Evolutionary conservation across 1,140 invertebrate species (phyloP).

Genomic region (Mizuhopecten yessoensis): DNA sequence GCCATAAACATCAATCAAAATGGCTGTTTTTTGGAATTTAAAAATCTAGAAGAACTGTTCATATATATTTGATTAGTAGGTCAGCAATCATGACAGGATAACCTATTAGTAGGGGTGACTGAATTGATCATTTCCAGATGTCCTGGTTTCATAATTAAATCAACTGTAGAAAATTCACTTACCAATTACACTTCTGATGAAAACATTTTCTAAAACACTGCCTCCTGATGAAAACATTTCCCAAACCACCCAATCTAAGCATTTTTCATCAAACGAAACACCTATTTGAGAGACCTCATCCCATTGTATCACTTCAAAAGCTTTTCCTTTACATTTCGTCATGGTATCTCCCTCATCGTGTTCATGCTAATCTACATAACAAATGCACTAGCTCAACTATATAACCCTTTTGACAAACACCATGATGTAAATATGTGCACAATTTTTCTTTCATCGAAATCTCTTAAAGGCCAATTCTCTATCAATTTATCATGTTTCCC

Average conservation of each 20-base stretch:
- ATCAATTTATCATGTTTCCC: slow-evolving; percentile 14
- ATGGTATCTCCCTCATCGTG: not conserved
- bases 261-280: not conserved
- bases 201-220: slow-evolving; percentile 32
- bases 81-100: not conserved
- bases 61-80: not conserved
- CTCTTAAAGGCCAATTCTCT: slow-evolving; percentile 27
- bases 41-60: not conserved
- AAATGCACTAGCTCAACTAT: not conserved
- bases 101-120: not conserved
- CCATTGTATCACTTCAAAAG: slow-evolving; percentile 30
- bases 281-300: not conserved
- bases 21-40: not conserved
- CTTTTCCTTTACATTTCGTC: not conserved
- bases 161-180: slow-evolving; percentile 26
- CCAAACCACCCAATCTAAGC: not conserved
- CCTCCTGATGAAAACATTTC: slow-evolving; percentile 16
- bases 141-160: not conserved
- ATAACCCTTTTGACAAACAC: slow-evolving; percentile 31
- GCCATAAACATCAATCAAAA: not conserved
- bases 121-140: slow-evolving; percentile 13
- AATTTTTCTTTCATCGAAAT: not conserved
- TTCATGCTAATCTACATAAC: slow-evolving; percentile 34
- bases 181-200: slow-evolving; percentile 11
- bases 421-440: not conserved